Evolutionary conservation across 1,140 invertebrate genomes (phyloP), one percentile per base, ranked within the genome.

Genomic region (Pseudomyrmex dendroicus): DNA sequence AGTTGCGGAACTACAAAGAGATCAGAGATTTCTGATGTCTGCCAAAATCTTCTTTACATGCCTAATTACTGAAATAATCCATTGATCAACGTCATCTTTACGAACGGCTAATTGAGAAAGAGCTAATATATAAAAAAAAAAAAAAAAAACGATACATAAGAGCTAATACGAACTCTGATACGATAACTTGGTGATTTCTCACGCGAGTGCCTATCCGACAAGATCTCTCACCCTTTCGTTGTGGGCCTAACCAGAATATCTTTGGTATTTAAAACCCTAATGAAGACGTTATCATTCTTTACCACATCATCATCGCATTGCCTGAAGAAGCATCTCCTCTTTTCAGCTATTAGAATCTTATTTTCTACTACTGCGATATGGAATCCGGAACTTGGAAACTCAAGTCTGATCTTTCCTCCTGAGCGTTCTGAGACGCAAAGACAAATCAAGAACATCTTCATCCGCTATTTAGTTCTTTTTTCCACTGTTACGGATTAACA

Each of bases 401-500:
- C 20, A 22, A 68, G 15, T 12, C 25, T 72, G 15, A 50, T 59
- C 56, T 59, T 72, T 68, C 35, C 44, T 25, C 67, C 5, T 12
- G 8, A 22, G 67, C 13, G 22, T 46, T 78, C 20, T 70, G 54
- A 22, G 35, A 77, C 10, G 50, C 52, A 3, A 80, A 9, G 5
- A 57, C 7, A 1, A 15, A 78, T 1, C 44, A 46, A 64, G 66
- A 9, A 48, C 20, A 72, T 83, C 59, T 59, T 86, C 46, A 59
- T 76, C 22, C 46, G 48, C 64, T 46, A 4, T 56, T 35, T 67
- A 63, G 3, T 77, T 35, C 35, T 68, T 50, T 25, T 52, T 74
- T 52, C 13, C 52, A 10, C 44, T 20, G 68, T 46, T 59, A 83
- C 4, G 64, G 54, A 83, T 83, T 63, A 77, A 86, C 83, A 86